Conservation (phyloP, 2,888 invertebrate species). For the Mechanitis messenoides region DNA sequence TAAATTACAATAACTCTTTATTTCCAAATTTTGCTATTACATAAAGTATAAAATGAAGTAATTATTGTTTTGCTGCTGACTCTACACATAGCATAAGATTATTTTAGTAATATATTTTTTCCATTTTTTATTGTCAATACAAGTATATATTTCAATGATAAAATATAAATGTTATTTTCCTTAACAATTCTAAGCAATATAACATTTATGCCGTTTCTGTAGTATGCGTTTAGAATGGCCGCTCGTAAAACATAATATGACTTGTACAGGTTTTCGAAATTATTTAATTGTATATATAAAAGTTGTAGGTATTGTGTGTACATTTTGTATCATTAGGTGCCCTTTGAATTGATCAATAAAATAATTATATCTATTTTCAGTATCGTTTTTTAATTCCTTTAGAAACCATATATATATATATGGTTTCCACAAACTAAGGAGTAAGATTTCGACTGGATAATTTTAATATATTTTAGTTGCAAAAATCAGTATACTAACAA, state of each 20-base stretch:
- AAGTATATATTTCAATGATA: not conserved
- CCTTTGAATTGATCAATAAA: slow-evolving; percentile 63
- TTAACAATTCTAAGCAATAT: not conserved
- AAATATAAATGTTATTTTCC: no score
- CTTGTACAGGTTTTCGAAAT: slow-evolving; percentile 42
- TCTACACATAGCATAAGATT: slow-evolving; percentile 12
- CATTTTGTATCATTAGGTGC: slow-evolving; percentile 47
- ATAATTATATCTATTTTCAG: slow-evolving; percentile 70
- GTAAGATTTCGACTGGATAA: no score
- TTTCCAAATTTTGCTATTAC: no score
- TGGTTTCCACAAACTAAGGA: no score
- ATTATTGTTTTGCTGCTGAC: slow-evolving; percentile 13
- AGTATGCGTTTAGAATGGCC: slow-evolving; percentile 13
- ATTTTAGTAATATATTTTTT: slow-evolving; percentile 10
- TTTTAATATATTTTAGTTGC: no score
- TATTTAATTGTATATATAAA: slow-evolving; percentile 39
- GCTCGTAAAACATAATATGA: slow-evolving; percentile 19
- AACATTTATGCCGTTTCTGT: not conserved
- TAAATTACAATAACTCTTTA: no score
- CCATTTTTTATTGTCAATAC: not conserved
- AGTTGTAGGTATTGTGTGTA: slow-evolving; percentile 51
- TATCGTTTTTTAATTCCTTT: slow-evolving; percentile 21
- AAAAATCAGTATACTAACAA: no score
- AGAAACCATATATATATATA: not conserved
- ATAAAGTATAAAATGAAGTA: not conserved